Evolutionary conservation across 2,113 vertebrate species (phyloP).

Genomic region (Megatriorchis doriae): DNA sequence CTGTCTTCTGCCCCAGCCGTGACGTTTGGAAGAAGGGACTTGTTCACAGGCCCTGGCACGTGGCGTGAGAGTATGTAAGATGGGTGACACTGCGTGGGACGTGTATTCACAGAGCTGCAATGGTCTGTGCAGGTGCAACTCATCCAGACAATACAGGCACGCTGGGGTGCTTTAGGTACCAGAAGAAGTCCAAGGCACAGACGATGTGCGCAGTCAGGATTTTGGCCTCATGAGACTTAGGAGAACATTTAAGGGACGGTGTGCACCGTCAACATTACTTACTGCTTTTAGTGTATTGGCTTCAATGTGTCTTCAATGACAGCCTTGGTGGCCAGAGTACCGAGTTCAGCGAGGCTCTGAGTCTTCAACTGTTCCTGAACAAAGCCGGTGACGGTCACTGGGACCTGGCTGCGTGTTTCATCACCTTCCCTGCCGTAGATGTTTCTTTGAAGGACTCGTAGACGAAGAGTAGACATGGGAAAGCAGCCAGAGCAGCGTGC

Average conservation of each 20-base stretch:
- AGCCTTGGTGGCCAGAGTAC: background rate
- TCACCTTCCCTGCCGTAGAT: rapidly evolving
- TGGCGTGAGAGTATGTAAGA: no score
- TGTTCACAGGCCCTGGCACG: background rate
- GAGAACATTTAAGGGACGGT: no score
- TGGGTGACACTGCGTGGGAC: background rate
- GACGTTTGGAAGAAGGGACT: background rate
- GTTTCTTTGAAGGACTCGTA: rapidly evolving
- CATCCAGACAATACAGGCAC: background rate
- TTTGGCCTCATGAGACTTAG: background rate
- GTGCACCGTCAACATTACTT: no score
- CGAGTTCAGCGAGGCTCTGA: rapidly evolving
- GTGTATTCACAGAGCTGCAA: background rate
- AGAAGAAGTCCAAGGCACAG: background rate
- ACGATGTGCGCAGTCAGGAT: background rate
- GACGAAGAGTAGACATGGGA: background rate
- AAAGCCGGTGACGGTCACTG: rapidly evolving
- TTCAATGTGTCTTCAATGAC: rapidly evolving
- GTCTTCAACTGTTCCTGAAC: background rate
- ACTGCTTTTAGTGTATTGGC: background rate
- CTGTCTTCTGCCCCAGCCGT: background rate
- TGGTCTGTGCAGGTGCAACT: background rate
- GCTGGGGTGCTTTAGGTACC: no score
- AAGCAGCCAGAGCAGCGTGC: background rate
- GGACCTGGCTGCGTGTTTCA: background rate